These are phyloP conservation scores for Pterocles orientalis DNA, from an alignment of 2,113 vertebrate genomes.

Conservation along the genomic window DNA sequence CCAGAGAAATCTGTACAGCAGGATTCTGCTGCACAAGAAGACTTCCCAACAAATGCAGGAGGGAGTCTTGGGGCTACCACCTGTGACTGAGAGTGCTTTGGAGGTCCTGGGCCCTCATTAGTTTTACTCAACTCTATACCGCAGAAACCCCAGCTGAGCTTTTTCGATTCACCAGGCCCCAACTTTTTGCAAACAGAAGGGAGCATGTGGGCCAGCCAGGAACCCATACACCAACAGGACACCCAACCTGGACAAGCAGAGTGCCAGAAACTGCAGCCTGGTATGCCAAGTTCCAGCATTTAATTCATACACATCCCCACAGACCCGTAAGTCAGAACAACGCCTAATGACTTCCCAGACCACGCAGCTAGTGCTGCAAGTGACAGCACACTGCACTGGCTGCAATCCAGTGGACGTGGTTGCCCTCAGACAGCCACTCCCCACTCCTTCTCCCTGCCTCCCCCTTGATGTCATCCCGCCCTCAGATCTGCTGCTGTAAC, in stretches of 20 bases:
- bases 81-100: background rate
- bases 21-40: background rate
- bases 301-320: background rate
- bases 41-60: background rate
- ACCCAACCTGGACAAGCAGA: background rate
- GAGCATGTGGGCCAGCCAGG: background rate
- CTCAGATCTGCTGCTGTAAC: background rate
- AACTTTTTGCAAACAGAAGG: background rate
- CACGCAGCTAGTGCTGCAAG: background rate
- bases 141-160: background rate
- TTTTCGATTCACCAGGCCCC: background rate
- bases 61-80: background rate
- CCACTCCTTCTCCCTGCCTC: background rate
- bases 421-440: background rate
- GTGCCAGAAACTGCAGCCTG: background rate
- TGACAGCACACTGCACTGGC: background rate
- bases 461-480: background rate
- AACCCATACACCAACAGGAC: background rate
- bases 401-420: rapidly evolving
- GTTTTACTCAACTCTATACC: background rate
- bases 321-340: background rate
- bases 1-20: background rate
- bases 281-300: background rate
- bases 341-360: background rate
- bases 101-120: background rate